Percentiles rank a stretch among this genome's conserved stretches.
These are phyloP conservation scores for Peribatodes rhomboidaria DNA, from an alignment of 2,888 invertebrate genomes.

Conservation along the genomic window DNA sequence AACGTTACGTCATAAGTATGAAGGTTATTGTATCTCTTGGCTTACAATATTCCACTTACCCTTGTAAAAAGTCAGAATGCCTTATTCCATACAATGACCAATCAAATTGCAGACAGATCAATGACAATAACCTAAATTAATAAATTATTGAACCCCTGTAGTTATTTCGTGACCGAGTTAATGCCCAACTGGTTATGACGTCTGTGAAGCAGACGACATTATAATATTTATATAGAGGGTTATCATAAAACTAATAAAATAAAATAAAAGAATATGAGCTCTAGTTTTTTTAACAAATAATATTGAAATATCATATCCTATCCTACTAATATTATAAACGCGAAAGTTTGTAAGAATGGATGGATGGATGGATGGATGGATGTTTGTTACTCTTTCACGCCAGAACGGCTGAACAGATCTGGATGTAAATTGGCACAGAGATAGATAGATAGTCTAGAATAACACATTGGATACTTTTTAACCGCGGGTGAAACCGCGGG, in stretches of 20 bases:
- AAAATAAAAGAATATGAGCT: too few relatives aligned
- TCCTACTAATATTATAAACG: too few relatives aligned
- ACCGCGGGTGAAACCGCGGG: too few relatives aligned
- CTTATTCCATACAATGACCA: neutral
- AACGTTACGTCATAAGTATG: neutral
- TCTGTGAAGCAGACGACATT: neutral
- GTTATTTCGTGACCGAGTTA: conserved; percentile 10
- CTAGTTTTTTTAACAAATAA: too few relatives aligned
- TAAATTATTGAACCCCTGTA: conserved; percentile 20
- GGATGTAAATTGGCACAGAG: too few relatives aligned
- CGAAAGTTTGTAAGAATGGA: too few relatives aligned
- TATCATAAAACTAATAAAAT: neutral
- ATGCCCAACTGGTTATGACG: conserved; percentile 14
- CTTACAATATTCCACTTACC: neutral
- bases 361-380: too few relatives aligned
- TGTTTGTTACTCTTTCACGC: too few relatives aligned
- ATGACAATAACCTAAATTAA: conserved; percentile 11
- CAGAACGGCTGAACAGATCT: too few relatives aligned
- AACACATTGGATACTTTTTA: too few relatives aligned
- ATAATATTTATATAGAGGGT: neutral
- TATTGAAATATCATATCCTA: too few relatives aligned
- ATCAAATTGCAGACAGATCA: conserved; percentile 13
- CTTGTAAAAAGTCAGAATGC: conserved; percentile 12
- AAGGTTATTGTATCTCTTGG: neutral
- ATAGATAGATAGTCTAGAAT: too few relatives aligned